Base-by-base conservation (phyloP, 1,140 invertebrate genomes). In the Trichogramma pretiosum region DNA sequence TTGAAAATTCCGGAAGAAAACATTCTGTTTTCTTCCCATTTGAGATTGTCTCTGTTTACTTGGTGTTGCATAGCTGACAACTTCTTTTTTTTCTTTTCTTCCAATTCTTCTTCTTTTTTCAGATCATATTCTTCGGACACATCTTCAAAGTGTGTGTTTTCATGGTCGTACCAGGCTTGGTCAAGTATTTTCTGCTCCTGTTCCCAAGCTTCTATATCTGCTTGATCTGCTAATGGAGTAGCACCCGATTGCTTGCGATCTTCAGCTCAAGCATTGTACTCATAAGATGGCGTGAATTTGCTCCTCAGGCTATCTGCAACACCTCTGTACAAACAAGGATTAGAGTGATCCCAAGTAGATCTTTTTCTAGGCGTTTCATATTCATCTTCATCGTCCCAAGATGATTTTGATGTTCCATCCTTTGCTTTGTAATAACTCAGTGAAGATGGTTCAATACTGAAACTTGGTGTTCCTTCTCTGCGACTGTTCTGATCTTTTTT, bases 1-100 rank as follows among this genome's bases (percentile, higher is more conserved):
- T 85, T 85, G 1, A 98, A 93, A 10, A 97, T 93, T 40, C 93
- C 93, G 46, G 91, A 95, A 3, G 93, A 93, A 9, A 98, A 75
- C 89, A 99, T 95, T 52, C 96, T 79, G 74, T 99, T 99, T 10
- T 93, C 81, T 68, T 99, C 97, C 97, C 97, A 99, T 26, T 96
- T 73, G 64, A 98, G 94, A 68, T 97, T 98, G 69, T 99, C 95
- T 65, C 92, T 93, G 67, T 96, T 89, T 65, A 83, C 95, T 72
- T 98, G 93, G 39, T 92, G 77, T 58, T 96, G 87, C 61, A 94
- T 89, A 0, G 93, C 94, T 5, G 92, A 93, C 64, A 97, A 83
- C 34, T 91, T 80, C 63, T 94, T 92, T 50, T 89, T 89, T 44
- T 91, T 84, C 55, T 83, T 82, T 57, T 92, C 86, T 64, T 95